phyloP scores from a whole-genome alignment of 1,140 invertebrate species.

The Megathymus violae region DNA sequence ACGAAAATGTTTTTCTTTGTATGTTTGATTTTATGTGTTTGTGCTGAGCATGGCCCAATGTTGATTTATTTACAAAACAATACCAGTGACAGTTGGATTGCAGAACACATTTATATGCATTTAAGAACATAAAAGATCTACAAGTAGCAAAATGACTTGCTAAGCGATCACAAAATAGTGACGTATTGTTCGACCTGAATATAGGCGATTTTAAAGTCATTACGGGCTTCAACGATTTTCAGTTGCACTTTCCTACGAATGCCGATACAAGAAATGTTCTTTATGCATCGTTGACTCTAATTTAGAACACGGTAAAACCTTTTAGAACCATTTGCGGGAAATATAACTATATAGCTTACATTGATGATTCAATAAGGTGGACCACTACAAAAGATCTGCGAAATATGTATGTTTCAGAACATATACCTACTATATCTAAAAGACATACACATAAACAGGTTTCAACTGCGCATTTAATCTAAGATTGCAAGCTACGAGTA shows the following conservation, averaged over 20 bases:
- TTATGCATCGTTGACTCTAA: neutral
- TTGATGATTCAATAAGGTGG: no score
- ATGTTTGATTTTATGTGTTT: neutral
- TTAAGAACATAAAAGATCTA: neutral
- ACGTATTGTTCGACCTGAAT: neutral
- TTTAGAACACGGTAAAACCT: slow-evolving; percentile 2
- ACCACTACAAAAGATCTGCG: no score
- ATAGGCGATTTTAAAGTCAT: slow-evolving; percentile 1
- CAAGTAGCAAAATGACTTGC: neutral
- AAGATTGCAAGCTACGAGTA: no score
- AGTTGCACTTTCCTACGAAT: slow-evolving; percentile 3
- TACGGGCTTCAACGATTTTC: slow-evolving; percentile 10
- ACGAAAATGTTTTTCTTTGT: neutral
- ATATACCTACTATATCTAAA: no score
- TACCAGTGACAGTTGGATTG: neutral
- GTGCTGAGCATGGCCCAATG: neutral
- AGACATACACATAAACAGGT: no score
- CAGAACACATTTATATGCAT: neutral
- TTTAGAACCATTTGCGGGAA: slow-evolving; percentile 12
- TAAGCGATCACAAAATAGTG: neutral
- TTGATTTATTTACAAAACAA: neutral
- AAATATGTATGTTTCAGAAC: no score
- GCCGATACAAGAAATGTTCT: neutral
- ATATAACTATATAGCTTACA: no score
- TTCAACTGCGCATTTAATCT: no score